Evolutionary conservation across 2,113 vertebrate species (phyloP), one percentile per base, ranked within the genome.

Genomic region (Mirza zaza): DNA sequence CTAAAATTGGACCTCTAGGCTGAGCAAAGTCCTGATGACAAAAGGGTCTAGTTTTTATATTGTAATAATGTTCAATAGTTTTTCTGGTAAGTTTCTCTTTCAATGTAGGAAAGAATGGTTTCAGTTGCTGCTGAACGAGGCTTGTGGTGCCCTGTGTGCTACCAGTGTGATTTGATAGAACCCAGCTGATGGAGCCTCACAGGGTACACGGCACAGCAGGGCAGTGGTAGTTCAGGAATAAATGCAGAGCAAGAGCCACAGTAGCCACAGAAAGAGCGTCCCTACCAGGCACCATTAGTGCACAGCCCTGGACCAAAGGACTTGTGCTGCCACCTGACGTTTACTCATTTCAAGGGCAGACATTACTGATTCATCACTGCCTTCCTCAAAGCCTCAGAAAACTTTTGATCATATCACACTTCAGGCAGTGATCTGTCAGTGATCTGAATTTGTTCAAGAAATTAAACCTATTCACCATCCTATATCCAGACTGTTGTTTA

Each of bases 1-100:
- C 77, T 42, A 73, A 61, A 63, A 29, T 67, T 36, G 61, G 27
- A 70, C 57, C 67, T 96, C 84, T 39, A 79, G 89, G 61, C 32
- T 10, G 23, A 52, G 50, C 65, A 75, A 42, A 81, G 25, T 73
- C 13, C 27, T 88, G 36, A 61, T 57, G 29, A 63, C n/a, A 91
- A 82, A 77, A 88, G 9, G 0, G 25, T 80, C 11, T 13, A 36
- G 34, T 77, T 93, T 52, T 90, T 92, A 59, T 48, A 34, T 6
- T 59, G 2, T 17, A 77, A 32, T 50, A 34, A 32, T 52, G 27
- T 27, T 15, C 25, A 34, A 13, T 75, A 32, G 52, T 21, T 86
- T 92, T 48, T 57, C 8, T 34, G 32, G 2, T 36, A 11, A 23
- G 6, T 80, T 65, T 65, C 15, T 73, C 59, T 65, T 87, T n/a